phyloP scores from a whole-genome alignment of 2,888 invertebrate species.

The Lithophane socia region DNA sequence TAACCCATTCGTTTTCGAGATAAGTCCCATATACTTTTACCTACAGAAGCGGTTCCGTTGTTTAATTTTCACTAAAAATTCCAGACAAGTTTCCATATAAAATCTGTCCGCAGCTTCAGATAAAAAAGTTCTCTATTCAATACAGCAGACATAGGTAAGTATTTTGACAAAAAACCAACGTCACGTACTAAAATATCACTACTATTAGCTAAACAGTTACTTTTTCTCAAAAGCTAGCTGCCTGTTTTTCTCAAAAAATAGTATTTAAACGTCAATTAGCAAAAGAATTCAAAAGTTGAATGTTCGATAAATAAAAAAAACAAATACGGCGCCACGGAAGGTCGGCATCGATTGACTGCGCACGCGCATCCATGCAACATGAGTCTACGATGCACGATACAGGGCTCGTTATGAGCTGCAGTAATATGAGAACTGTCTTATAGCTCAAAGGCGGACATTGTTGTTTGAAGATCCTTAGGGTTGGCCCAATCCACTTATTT shows the following conservation, averaged over 20 bases:
- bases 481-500: slow-evolving; percentile 25
- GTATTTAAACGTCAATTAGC: slow-evolving; percentile 39
- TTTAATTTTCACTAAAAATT: slow-evolving; percentile 23
- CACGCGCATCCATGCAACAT: slow-evolving; percentile 61
- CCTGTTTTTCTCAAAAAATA: too few relatives aligned
- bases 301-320: slow-evolving; percentile 58
- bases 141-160: neutral
- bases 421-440: slow-evolving; percentile 60
- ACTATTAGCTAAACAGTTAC: neutral
- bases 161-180: neutral
- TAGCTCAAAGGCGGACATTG: slow-evolving; percentile 58
- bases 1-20: slow-evolving; percentile 15
- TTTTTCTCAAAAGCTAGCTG: slow-evolving; percentile 3
- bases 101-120: slow-evolving; percentile 4
- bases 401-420: slow-evolving; percentile 57
- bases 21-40: slow-evolving; percentile 12
- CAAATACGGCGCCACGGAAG: slow-evolving; percentile 70
- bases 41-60: neutral
- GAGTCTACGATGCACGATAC: slow-evolving; percentile 50
- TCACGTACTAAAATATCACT: neutral
- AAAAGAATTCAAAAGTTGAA: slow-evolving; percentile 60
- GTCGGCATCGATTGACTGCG: slow-evolving; percentile 70
- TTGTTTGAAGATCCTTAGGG: slow-evolving; percentile 58
- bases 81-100: slow-evolving; percentile 27
- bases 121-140: slow-evolving; percentile 7